These are phyloP conservation scores for Boulengeromyrus knoepffleri DNA, from an alignment of 2,113 vertebrate genomes.

Conservation along the genomic window DNA sequence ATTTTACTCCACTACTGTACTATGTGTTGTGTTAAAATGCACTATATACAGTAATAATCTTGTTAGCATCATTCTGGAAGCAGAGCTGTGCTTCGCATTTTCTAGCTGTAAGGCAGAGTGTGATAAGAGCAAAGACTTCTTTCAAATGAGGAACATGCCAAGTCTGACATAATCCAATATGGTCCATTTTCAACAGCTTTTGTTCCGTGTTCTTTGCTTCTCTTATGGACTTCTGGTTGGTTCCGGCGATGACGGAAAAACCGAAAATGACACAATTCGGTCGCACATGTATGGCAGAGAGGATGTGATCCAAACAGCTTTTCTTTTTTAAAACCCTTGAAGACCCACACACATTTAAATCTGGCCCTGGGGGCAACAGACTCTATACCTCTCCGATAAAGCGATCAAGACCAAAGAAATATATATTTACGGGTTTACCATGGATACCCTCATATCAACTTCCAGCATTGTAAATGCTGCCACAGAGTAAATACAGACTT, in stretches of 20 bases:
- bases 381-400: conserved; percentile 65
- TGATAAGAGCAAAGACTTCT: conserved; percentile 65
- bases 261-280: conserved; percentile 73
- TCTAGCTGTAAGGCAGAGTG: conserved; percentile 66
- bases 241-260: conserved; percentile 64
- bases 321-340: conserved; percentile 67
- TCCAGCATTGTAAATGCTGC: conserved; percentile 61
- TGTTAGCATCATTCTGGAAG: conserved; percentile 53
- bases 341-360: conserved; percentile 76
- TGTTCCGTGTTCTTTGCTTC: conserved; percentile 65
- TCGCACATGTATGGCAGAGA: conserved; percentile 63
- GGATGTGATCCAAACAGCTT: conserved; percentile 67
- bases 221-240: conserved; percentile 70
- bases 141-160: conserved; percentile 59
- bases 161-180: conserved; percentile 74
- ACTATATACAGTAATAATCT: conserved; percentile 57
- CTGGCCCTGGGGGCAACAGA: conserved; percentile 68
- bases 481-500: conserved; percentile 55
- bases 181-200: conserved; percentile 68
- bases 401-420: conserved; percentile 62
- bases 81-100: conserved; percentile 43
- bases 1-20: conserved; percentile 47
- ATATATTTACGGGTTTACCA: conserved; percentile 67
- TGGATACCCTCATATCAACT: conserved; percentile 54
- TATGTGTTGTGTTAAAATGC: conserved; percentile 41